phyloP scores from a whole-genome alignment of 2,888 invertebrate genomes.

The Troglohyphantes excavatus region DNA sequence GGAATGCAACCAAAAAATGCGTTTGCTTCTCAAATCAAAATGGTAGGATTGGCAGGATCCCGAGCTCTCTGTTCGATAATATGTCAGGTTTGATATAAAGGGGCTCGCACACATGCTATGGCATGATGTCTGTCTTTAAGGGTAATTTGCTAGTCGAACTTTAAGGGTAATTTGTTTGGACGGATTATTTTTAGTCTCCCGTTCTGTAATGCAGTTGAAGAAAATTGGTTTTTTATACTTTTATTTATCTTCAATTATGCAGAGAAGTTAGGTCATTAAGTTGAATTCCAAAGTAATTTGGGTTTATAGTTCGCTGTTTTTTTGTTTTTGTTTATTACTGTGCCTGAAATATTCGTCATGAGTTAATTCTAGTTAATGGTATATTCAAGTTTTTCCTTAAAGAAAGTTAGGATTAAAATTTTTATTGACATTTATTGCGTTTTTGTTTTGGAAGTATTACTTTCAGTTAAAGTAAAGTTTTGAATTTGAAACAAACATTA shows the following conservation, averaged over 20 bases:
- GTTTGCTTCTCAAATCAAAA: slow-evolving; percentile 8
- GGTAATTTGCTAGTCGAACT: background rate
- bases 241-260: background rate
- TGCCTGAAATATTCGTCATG: no score
- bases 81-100: background rate
- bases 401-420: no score
- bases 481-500: no score
- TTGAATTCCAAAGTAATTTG: background rate
- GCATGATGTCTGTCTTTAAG: background rate
- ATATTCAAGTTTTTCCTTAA: no score
- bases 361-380: no score
- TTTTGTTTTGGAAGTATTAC: no score
- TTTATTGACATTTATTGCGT: no score
- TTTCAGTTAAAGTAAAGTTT: no score
- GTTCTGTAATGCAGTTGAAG: background rate
- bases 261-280: background rate
- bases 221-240: background rate
- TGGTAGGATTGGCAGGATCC: background rate
- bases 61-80: background rate
- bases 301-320: background rate
- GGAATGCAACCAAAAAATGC: slow-evolving; percentile 37
- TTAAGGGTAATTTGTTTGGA: background rate
- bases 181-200: background rate
- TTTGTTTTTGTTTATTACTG: no score
- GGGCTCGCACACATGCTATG: background rate